These are phyloP conservation scores for Leptinotarsa peninsularis DNA, from an alignment of 2,888 invertebrate genomes.

Conservation along the genomic window DNA sequence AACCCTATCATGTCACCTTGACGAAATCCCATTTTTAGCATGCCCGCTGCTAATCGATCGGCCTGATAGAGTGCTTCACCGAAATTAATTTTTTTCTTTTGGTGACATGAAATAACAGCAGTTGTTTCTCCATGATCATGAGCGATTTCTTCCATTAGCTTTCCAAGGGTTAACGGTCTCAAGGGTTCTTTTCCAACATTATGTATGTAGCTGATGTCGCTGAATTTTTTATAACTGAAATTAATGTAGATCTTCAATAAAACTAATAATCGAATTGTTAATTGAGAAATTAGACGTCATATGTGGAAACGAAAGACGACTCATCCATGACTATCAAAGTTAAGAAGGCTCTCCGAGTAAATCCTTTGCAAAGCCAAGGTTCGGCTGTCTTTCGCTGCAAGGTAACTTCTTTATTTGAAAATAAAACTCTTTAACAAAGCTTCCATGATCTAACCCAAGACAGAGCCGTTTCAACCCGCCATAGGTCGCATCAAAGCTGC, in stretches of 20 bases:
- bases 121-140: conserved; percentile 70
- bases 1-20: conserved; percentile 82
- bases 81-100: conserved; percentile 70
- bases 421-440: too few species aligned
- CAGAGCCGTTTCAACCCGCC: too few species aligned
- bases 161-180: conserved; percentile 70
- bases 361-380: too few species aligned
- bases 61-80: conserved; percentile 69
- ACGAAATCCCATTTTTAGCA: conserved; percentile 74
- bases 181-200: conserved; percentile 68
- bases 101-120: conserved; percentile 71
- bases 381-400: too few species aligned
- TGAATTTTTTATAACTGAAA: conserved; percentile 36
- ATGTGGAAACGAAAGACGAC: too few species aligned
- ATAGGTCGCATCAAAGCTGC: too few species aligned
- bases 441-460: too few species aligned
- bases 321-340: too few species aligned
- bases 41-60: conserved; percentile 78
- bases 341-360: too few species aligned
- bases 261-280: too few species aligned
- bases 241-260: neutral
- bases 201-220: conserved; percentile 69
- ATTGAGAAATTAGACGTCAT: too few species aligned
- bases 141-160: conserved; percentile 69
- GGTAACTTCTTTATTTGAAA: too few species aligned